Conservation (phyloP, 2,797 vertebrate species). For the Xerus rutilus region DNA sequence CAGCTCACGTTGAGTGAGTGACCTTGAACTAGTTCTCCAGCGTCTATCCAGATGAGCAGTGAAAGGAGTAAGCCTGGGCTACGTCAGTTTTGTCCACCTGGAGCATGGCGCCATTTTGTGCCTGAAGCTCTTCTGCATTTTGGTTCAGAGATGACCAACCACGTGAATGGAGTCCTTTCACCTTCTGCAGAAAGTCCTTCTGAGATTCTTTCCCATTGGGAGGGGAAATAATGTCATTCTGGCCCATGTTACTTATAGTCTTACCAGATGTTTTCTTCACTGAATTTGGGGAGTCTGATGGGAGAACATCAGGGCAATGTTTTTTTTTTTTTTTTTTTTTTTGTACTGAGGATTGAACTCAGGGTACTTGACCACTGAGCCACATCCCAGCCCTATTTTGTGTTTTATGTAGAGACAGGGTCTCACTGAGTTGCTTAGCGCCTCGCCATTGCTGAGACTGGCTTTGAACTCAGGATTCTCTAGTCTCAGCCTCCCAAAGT, state of each 20-base stretch:
- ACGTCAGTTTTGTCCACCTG: neutral
- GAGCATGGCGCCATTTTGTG: accelerated
- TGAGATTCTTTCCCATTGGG: neutral
- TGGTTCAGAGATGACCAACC: neutral
- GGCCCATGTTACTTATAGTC: neutral
- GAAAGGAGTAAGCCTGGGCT: accelerated
- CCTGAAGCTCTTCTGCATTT: neutral
- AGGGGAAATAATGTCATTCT: neutral
- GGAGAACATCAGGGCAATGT: neutral
- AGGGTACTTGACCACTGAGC: no score
- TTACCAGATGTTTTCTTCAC: neutral
- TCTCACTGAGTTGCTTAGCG: no score
- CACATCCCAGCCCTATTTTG: no score
- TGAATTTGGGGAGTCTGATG: neutral
- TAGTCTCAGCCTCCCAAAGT: no score
- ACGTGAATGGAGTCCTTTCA: neutral
- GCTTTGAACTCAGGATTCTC: no score
- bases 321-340: no score
- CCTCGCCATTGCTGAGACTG: no score
- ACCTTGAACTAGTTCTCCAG: accelerated
- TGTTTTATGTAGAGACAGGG: no score
- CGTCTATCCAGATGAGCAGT: accelerated
- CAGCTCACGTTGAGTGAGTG: accelerated
- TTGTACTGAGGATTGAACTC: no score
- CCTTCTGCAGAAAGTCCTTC: neutral